phyloP scores from a whole-genome alignment of 2,797 vertebrate species.

The Eurystomus glaucurus region DNA sequence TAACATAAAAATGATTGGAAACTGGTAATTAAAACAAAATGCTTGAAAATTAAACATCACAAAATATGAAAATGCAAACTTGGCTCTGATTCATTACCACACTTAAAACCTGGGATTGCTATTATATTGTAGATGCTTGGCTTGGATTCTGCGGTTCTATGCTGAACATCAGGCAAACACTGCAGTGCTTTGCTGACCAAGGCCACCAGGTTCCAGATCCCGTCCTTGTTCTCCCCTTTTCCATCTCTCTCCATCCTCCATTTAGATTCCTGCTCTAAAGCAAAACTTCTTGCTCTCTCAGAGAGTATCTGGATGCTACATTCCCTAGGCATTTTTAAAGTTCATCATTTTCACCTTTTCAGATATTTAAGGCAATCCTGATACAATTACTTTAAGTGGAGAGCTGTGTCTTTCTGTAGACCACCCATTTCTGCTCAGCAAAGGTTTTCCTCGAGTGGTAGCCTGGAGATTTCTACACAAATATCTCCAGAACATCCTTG shows the following conservation, averaged over 20 bases:
- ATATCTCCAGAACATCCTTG: background rate
- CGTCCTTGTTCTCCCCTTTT: accelerated
- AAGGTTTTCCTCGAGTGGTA: background rate
- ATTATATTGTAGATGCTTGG: background rate
- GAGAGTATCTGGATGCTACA: background rate
- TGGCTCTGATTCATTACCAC: slow-evolving; percentile 33
- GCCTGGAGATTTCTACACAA: background rate
- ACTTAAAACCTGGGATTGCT: slow-evolving; percentile 14
- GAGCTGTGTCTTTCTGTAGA: background rate
- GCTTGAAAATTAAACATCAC: slow-evolving; percentile 66
- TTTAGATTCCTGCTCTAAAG: background rate
- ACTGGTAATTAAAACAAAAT: slow-evolving; percentile 75
- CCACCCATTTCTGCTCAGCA: background rate
- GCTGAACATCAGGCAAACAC: background rate
- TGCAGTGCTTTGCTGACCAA: background rate
- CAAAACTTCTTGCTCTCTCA: background rate
- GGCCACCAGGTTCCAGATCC: background rate
- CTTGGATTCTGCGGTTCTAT: background rate
- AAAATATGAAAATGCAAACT: slow-evolving; percentile 61
- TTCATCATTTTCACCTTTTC: background rate
- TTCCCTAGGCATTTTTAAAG: background rate
- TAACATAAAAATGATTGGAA: slow-evolving; percentile 77
- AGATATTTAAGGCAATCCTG: background rate
- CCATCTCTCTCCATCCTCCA: background rate
- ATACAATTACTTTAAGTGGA: background rate